phyloP scores from a whole-genome alignment of 2,888 invertebrate species.

The Cheilosia grossa region DNA sequence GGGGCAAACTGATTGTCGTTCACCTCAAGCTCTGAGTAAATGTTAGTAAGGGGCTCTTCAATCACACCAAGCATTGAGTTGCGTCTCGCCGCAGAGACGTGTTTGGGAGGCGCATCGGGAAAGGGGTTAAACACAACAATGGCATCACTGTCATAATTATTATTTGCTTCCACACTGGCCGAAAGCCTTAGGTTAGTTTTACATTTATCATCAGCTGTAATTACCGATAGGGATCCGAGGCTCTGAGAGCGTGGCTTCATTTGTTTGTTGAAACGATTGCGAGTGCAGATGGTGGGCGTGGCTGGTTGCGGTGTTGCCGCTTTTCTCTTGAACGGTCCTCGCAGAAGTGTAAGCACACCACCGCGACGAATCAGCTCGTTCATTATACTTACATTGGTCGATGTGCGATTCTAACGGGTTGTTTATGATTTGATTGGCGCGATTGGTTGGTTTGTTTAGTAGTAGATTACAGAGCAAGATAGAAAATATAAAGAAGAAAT shows the following conservation, averaged over 20 bases:
- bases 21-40: conserved; percentile 81
- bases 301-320: conserved; percentile 80
- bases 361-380: conserved; percentile 81
- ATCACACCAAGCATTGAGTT: conserved; percentile 81
- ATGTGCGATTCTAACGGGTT: conserved; percentile 75
- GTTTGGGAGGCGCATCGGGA: conserved; percentile 77
- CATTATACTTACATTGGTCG: conserved; percentile 80
- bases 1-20: conserved; percentile 69
- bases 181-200: conserved; percentile 80
- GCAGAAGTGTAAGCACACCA: conserved; percentile 82
- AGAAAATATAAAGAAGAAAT: conserved; percentile 54
- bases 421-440: conserved; percentile 37
- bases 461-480: conserved; percentile 51
- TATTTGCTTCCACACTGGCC: conserved; percentile 80
- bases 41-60: conserved; percentile 79
- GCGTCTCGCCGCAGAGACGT: conserved; percentile 76
- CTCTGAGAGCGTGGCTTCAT: conserved; percentile 82
- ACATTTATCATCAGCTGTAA: conserved; percentile 79
- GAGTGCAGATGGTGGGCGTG: conserved; percentile 79
- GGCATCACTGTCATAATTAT: conserved; percentile 77
- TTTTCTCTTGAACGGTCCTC: conserved; percentile 82
- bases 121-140: conserved; percentile 77
- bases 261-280: conserved; percentile 78
- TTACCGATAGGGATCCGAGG: conserved; percentile 83
- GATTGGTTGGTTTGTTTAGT: conserved; percentile 34